A percentile compares a stretch with the other conserved stretches of the same genome.
Conservation (phyloP, 1,140 invertebrate species). For the Conus ventricosus region DNA sequence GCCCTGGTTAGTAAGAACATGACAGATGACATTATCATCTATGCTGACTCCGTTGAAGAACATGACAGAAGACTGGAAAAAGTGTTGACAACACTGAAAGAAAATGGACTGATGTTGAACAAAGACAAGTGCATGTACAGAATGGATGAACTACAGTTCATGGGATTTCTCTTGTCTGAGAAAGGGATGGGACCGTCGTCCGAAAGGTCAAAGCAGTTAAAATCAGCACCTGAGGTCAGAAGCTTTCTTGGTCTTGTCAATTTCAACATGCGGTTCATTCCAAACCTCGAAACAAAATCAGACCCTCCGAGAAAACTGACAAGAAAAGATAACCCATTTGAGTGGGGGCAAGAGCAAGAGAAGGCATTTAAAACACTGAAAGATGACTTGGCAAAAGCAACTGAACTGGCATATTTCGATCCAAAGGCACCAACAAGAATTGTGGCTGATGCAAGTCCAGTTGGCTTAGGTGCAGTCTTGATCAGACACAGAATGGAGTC, state of each 20-base stretch:
- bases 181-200: not conserved
- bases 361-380: too few species aligned
- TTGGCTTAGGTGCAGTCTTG: too few species aligned
- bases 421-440: too few species aligned
- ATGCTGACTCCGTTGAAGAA: not conserved
- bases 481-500: too few species aligned
- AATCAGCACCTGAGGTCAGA: not conserved
- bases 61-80: not conserved
- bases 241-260: not conserved
- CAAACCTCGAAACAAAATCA: constrained; percentile 6
- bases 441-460: too few species aligned
- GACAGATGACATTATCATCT: not conserved
- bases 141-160: not conserved
- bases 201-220: not conserved
- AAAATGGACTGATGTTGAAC: not conserved
- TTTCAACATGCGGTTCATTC: not conserved
- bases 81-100: not conserved
- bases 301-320: not conserved
- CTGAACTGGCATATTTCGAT: too few species aligned
- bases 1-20: not conserved
- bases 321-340: too few species aligned
- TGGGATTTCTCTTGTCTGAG: constrained; percentile 1
- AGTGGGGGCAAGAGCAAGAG: too few species aligned
- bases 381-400: too few species aligned
- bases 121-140: not conserved